Evolutionary conservation across 1,140 invertebrate species (phyloP), one percentile per base, ranked within the genome.

Genomic region (Drosophila gunungcola): DNA sequence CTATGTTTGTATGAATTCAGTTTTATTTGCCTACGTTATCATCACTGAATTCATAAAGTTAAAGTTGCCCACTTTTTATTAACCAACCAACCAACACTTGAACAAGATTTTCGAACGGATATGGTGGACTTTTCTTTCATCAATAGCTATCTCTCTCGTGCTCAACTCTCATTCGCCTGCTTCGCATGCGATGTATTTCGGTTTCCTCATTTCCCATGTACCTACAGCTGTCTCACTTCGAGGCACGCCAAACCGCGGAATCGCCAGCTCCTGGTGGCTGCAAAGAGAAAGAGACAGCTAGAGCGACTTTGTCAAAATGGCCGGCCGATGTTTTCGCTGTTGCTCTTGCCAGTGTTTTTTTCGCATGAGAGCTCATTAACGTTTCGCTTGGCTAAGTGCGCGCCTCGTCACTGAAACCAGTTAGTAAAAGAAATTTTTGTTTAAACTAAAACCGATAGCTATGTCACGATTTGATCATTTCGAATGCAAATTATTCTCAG

Each of bases 301-400:
- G 25, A 65, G 16, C 13, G n/a, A 32, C 13, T 34, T 9, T n/a
- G 36, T 61, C 56, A 88, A 88, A 88, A 88, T 88, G 83, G 83
- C 84, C 56, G 84, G 41, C 64, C 27, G 39, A 53, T 49, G 57
- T 41, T 63, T 73, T 64, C 46, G 34, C 57, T 68, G 65, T 67
- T 80, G 74, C 64, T 70, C 64, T 80, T 82, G 77, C 77, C 80
- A 80, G 73, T 86, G 73, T 84, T 91, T 84, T 84, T 91, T 91
- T 91, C 90, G 90, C 90, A 78, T 91, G 90, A 91, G 90, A 90
- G 90, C 89, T 91, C 90, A 91, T 91, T 91, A 91, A 72, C 90
- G 90, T 91, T 91, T 91, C 90, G 90, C 90, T 90, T 91, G 84
- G 90, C 90, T 91, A 90, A 82, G 75, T 83, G 80, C 80, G 80